phyloP scores from a whole-genome alignment of 2,113 vertebrate genomes.

The Eidolon helvum region DNA sequence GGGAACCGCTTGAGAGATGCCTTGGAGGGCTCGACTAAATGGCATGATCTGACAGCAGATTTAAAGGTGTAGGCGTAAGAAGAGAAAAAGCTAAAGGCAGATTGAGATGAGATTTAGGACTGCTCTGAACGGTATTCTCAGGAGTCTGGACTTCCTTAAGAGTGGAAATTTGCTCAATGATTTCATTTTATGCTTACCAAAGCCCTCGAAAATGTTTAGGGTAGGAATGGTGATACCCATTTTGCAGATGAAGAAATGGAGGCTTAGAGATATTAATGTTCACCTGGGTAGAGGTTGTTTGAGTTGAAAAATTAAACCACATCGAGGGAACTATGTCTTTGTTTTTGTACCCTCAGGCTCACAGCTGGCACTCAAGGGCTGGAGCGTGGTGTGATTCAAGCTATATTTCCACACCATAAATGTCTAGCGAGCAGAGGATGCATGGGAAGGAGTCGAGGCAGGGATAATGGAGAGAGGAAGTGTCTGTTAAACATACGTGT shows the following conservation, averaged over 20 bases:
- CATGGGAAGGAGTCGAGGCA: no score
- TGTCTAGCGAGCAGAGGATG: background rate
- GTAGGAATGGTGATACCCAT: background rate
- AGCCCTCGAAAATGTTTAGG: background rate
- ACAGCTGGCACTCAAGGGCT: background rate
- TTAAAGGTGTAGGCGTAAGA: background rate
- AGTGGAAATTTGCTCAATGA: background rate
- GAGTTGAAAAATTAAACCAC: background rate
- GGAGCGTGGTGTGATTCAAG: background rate
- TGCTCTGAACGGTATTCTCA: no score
- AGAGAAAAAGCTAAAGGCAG: no score
- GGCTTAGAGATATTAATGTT: background rate
- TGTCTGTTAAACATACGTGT: background rate
- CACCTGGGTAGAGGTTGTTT: background rate
- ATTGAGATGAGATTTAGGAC: background rate
- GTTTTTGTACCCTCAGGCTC: background rate
- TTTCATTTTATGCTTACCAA: background rate
- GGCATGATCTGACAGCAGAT: background rate
- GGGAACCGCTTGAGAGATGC: background rate
- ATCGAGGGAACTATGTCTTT: background rate
- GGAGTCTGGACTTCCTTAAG: background rate
- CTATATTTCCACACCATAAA: background rate
- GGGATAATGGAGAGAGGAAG: background rate
- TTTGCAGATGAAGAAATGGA: background rate
- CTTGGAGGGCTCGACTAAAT: background rate